Evolutionary conservation across 2,888 invertebrate species (phyloP).

Genomic region (Caenorhabditis sp.): DNA sequence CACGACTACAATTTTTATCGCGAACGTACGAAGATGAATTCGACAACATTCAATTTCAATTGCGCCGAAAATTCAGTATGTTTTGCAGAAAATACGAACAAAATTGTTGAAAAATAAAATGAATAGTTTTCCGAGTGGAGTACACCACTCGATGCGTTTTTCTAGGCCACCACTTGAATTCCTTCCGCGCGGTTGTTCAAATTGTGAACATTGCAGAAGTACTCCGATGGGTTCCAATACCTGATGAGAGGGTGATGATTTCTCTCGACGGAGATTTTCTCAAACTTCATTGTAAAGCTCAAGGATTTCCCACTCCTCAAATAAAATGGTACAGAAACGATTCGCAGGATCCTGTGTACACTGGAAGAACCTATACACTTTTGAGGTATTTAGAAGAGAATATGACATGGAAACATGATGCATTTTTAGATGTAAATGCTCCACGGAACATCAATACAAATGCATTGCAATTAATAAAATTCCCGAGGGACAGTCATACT

Average conservation of each 20-base stretch:
- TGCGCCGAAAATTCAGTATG: constrained; percentile 81
- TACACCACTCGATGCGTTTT: constrained; percentile 6
- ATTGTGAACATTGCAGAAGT: constrained; percentile 34
- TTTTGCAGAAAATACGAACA: constrained; percentile 16
- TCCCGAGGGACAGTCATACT: constrained; percentile 63
- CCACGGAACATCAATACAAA: constrained; percentile 59
- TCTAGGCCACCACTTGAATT: constrained; percentile 14
- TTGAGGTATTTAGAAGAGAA: not conserved
- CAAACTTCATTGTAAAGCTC: constrained; percentile 81
- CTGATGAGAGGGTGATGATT: constrained; percentile 42
- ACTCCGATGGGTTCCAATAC: constrained; percentile 43
- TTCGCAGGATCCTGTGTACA: constrained; percentile 36
- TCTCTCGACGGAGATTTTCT: constrained; percentile 65
- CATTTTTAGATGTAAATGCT: constrained; percentile 68
- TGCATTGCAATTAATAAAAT: constrained; percentile 68
- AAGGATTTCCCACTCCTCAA: constrained; percentile 84
- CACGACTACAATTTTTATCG: constrained; percentile 71
- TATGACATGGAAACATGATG: not conserved
- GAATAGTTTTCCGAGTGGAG: constrained; percentile 23
- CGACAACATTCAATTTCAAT: constrained; percentile 79
- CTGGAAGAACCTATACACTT: constrained; percentile 17
- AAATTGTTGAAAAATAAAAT: constrained; percentile 4
- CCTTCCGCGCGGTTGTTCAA: constrained; percentile 16
- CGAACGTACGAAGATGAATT: constrained; percentile 70
- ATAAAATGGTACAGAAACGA: constrained; percentile 83